phyloP scores from a whole-genome alignment of 2,888 invertebrate species.

The Tortrix viridana region DNA sequence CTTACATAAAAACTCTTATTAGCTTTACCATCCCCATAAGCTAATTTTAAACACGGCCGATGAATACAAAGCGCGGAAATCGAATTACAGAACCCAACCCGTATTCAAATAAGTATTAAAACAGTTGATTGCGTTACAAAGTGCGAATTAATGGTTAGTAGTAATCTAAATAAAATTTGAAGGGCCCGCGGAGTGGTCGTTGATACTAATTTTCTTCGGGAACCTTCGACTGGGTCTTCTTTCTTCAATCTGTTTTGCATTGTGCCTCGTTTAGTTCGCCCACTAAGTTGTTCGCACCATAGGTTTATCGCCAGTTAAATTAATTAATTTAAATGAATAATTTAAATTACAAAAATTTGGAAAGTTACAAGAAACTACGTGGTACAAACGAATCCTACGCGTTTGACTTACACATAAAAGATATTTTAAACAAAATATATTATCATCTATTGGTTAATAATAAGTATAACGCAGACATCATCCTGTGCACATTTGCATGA shows the following conservation, averaged over 20 bases:
- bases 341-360: too few species aligned
- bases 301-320: too few species aligned
- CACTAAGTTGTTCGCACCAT: too few species aligned
- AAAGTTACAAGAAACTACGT: too few species aligned
- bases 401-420: too few species aligned
- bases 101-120: constrained; percentile 15
- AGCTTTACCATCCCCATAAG: not conserved
- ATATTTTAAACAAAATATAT: too few species aligned
- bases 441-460: too few species aligned
- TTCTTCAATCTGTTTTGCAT: constrained; percentile 11
- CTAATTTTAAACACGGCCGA: constrained; percentile 13
- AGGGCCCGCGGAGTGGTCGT: not conserved
- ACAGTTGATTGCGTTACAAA: constrained; percentile 22
- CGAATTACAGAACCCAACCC: constrained; percentile 18
- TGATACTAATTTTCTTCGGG: constrained; percentile 17
- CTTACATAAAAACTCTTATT: not conserved
- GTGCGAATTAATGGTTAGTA: constrained; percentile 21
- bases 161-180: constrained; percentile 27
- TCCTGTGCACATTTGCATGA: too few species aligned
- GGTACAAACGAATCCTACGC: too few species aligned
- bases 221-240: constrained; percentile 17
- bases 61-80: constrained; percentile 22
- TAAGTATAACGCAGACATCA: too few species aligned
- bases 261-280: constrained; percentile 11
- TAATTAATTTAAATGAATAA: too few species aligned